Base-by-base conservation (phyloP, 2,888 invertebrate genomes). In the Cryptus armator region DNA sequence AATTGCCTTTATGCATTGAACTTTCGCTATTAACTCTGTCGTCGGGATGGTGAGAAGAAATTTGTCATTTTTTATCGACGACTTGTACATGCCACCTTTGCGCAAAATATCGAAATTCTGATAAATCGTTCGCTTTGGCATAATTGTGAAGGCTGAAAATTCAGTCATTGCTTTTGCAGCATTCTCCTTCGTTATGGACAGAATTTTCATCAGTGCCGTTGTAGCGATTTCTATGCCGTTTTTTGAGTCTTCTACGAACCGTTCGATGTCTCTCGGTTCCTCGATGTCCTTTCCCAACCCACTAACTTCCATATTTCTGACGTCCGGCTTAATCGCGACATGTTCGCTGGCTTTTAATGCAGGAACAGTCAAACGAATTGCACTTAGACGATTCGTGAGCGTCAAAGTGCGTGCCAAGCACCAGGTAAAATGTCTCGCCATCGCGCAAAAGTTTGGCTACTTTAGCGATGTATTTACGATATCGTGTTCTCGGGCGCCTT, bases 51-150 rank as follows among this genome's bases (percentile, higher is more conserved):
- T 70, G 0, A 89, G 68, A 4, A 87, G 67, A 62, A 75, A 84
- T 29, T 83, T 67, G 78, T 89, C 83, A 2, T 86, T 56, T 48
- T 81, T 81, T 0, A 89, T 77, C 14, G 75, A 81, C 1, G 86
- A 78, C 59, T 84, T 86, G 10, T 46, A 29, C 6, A 85, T 67
- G 9, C 88, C 87, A 3, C 16, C 77, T 72, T 84, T 70, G 1
- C 83, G 59, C 0, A 88, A 62, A 19, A 59, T 12, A 14, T 88
- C 70, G 71, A 84, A 86, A 79, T 87, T 87, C 12, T 68, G 12
- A 5, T 64, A 16, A n/a, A 89, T 82, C 68, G 37, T 62, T 56
- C 37, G 29, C 7, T 48, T 78, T 6, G 85, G 32, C 7, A 86
- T 7, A 4, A 9, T 7, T 7, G 16, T 62, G 7, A 89, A 77